Conservation (phyloP, 2,888 invertebrate genomes). For the Diarsia dahlii region DNA sequence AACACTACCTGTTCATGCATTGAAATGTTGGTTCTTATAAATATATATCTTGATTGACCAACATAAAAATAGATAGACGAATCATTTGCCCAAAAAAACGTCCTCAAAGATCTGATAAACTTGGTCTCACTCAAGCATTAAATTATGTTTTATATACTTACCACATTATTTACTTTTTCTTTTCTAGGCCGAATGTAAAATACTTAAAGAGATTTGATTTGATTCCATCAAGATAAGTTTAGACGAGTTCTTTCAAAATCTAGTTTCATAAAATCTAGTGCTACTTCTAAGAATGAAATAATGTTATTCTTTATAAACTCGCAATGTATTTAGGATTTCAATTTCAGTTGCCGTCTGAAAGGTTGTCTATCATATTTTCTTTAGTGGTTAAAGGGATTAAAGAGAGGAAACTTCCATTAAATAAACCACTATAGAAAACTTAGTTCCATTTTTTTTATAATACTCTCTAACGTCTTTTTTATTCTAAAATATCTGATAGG, state of each 20-base stretch:
- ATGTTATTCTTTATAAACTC: not conserved
- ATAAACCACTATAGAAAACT: not conserved
- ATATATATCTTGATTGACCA: not conserved
- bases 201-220: conserved; percentile 9
- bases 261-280: conserved; percentile 8
- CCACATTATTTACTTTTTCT: not conserved
- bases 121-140: not conserved
- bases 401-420: not conserved
- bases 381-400: not conserved
- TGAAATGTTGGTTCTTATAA: not conserved
- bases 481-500: not conserved
- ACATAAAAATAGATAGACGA: not conserved
- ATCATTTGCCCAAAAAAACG: not conserved
- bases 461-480: not conserved
- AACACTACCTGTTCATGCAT: not conserved
- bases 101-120: not conserved
- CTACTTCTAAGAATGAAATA: conserved; percentile 18
- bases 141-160: not conserved
- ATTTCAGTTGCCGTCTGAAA: not conserved
- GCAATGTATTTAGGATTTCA: conserved; percentile 4
- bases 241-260: conserved; percentile 9
- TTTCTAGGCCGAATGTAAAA: not conserved
- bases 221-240: conserved; percentile 3
- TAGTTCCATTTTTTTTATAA: not conserved
- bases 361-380: conserved; percentile 4